Percentiles rank a stretch among this genome's conserved stretches.
phyloP scores from a whole-genome alignment of 2,113 vertebrate species.

The Psilopsiagon aurifrons region DNA sequence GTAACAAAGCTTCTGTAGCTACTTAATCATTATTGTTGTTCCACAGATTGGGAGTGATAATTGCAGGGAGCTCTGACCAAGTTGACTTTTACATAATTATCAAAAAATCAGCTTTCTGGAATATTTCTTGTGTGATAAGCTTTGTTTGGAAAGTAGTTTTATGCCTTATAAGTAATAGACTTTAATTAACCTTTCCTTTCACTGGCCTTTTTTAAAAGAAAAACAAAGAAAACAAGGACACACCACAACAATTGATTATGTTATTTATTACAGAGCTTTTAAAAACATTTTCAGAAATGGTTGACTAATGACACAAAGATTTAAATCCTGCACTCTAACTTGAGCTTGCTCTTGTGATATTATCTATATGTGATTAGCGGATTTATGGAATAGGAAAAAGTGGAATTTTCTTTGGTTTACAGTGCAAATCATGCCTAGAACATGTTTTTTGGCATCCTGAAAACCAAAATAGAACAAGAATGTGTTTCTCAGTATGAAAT shows the following conservation, averaged over 20 bases:
- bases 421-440: conserved; percentile 23
- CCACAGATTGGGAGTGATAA: neutral
- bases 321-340: conserved; percentile 17
- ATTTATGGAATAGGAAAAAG: conserved; percentile 31
- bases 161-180: neutral
- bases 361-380: conserved; percentile 56
- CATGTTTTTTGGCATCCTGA: conserved; percentile 12
- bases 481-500: conserved; percentile 22
- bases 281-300: neutral
- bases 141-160: conserved; percentile 29
- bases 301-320: conserved; percentile 21
- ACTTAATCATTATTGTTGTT: neutral
- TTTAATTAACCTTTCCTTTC: conserved; percentile 1
- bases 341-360: conserved; percentile 17
- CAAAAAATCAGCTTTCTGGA: neutral
- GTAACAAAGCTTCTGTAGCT: neutral
- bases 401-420: conserved; percentile 38
- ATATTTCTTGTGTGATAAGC: conserved; percentile 31
- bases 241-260: neutral
- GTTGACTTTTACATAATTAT: neutral
- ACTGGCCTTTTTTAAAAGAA: neutral
- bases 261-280: conserved; percentile 23
- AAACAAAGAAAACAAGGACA: neutral
- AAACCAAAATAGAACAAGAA: conserved; percentile 37
- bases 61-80: neutral